A percentile compares a stretch with the other conserved stretches of the same genome.
Evolutionary conservation across 2,797 vertebrate genomes (phyloP).

Genomic region (Enteromius mattozi): DNA sequence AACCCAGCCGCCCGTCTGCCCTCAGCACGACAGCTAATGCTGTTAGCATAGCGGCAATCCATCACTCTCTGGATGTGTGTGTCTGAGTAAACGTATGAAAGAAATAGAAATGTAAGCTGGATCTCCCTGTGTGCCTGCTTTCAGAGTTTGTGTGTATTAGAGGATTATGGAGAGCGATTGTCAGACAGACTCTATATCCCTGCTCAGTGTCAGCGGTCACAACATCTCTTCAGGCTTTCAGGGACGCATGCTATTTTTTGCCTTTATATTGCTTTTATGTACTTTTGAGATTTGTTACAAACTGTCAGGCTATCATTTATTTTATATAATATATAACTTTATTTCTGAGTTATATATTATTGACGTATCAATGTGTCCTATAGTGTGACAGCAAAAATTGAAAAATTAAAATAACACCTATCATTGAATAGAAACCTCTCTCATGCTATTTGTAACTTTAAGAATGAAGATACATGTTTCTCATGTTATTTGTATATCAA

Average conservation of each 20-base stretch:
- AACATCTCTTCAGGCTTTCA: neutral
- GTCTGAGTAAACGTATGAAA: conserved; percentile 11
- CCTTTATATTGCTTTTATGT: neutral
- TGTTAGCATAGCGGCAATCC: conserved; percentile 40
- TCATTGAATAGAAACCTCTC: no score
- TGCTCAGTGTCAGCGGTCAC: conserved; percentile 21
- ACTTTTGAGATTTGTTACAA: neutral
- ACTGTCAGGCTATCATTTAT: neutral
- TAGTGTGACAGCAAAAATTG: no score
- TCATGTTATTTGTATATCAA: no score
- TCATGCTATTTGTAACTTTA: no score
- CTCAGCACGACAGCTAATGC: conserved; percentile 37
- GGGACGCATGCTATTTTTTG: neutral
- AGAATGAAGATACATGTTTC: no score
- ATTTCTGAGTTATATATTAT: neutral
- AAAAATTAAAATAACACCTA: no score
- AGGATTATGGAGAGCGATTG: conserved; percentile 54
- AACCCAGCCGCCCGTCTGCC: conserved; percentile 31
- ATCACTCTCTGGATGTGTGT: conserved; percentile 32
- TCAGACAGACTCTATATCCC: conserved; percentile 49
- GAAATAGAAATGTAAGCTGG: conserved; percentile 47
- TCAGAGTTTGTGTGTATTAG: conserved; percentile 53
- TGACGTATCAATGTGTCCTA: no score
- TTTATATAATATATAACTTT: neutral
- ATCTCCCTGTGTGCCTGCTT: conserved; percentile 47